Conservation (phyloP, 2,113 vertebrate genomes). For the Ramphastos sulfuratus region DNA sequence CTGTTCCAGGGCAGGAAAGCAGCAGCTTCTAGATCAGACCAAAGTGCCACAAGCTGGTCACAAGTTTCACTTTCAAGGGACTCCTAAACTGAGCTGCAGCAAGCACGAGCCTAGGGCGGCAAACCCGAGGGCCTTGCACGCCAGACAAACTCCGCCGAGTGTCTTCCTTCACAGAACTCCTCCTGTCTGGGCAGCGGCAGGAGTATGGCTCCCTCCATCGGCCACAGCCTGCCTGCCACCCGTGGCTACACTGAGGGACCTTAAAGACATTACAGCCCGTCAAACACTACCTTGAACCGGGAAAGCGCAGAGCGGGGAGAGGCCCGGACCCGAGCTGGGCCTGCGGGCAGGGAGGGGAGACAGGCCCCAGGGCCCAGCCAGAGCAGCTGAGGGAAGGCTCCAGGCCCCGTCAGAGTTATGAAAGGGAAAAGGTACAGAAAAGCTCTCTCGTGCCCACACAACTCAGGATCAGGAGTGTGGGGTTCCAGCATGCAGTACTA, state of each 20-base stretch:
- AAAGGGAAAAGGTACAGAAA: not conserved
- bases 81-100: not conserved
- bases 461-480: not conserved
- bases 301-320: not conserved
- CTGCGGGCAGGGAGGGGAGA: accelerated
- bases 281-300: not conserved
- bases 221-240: not conserved
- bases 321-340: accelerated
- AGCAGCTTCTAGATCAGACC: not conserved
- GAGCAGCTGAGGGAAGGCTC: not conserved
- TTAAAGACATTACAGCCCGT: not conserved
- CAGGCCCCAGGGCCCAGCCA: not conserved
- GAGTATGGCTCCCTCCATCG: not conserved
- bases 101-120: not conserved
- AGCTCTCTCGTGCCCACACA: not conserved
- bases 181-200: not conserved
- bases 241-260: not conserved
- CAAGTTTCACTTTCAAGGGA: not conserved
- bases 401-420: not conserved
- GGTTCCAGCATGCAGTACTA: too few relatives aligned
- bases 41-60: not conserved
- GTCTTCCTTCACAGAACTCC: not conserved
- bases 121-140: not conserved
- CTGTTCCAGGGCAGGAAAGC: not conserved
- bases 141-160: not conserved